phyloP scores from a whole-genome alignment of 2,797 vertebrate genomes.

The Falco novaeseelandiae region DNA sequence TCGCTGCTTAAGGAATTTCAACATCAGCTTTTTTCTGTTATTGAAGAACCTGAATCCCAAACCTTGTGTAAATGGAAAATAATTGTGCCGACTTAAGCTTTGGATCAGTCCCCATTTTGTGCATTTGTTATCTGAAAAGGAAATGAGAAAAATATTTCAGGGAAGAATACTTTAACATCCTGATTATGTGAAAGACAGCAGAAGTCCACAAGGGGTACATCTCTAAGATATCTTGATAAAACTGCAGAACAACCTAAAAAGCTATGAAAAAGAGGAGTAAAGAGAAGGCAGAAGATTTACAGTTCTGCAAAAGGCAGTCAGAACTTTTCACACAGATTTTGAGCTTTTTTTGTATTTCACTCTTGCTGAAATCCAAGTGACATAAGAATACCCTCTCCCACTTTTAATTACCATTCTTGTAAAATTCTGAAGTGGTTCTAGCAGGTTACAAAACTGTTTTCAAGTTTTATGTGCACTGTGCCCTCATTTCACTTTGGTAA shows the following conservation, averaged over 20 bases:
- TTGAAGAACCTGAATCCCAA: not conserved
- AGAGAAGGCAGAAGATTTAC: not conserved
- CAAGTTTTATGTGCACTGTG: not conserved
- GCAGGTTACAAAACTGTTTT: not conserved
- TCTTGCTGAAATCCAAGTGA: not conserved
- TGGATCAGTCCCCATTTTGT: not conserved
- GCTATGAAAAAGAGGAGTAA: not conserved
- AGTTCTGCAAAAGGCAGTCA: not conserved
- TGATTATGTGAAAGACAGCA: not conserved
- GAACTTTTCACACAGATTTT: not conserved
- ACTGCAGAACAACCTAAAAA: not conserved
- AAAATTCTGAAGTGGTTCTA: not conserved
- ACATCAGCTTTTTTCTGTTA: not conserved
- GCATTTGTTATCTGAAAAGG: not conserved
- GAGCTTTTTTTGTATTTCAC: not conserved
- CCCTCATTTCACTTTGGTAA: slow-evolving; percentile 2
- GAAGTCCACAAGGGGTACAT: not conserved
- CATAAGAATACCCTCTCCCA: not conserved
- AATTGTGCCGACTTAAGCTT: not conserved
- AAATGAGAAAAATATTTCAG: not conserved
- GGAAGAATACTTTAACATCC: not conserved
- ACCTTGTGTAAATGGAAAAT: not conserved
- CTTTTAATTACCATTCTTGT: not conserved
- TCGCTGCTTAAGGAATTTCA: not conserved
- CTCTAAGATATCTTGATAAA: not conserved